Evolutionary conservation across 2,888 invertebrate species (phyloP), one percentile per base, ranked within the genome.

Genomic region (Leptura quadrifasciata): DNA sequence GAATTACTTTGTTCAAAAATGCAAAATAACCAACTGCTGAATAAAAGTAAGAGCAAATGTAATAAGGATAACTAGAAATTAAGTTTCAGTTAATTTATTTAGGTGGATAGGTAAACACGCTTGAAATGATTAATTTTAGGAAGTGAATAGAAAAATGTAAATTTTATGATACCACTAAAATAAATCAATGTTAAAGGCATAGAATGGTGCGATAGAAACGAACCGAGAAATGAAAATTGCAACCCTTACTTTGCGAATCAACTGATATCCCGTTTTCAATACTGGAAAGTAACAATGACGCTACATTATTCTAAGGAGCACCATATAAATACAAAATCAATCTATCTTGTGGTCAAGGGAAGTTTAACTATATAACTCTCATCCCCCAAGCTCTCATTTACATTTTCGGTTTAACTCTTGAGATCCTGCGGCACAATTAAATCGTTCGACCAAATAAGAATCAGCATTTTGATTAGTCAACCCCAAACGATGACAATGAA

Each of bases 311-410:
- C 86, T 82, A 81, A 84, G 84, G 76, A 83, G 81, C 82, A 75
- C 67, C 78, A 60, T 78, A 85, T 85, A 84, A 85, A 85, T 85
- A 85, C 81, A 77, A 79, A 84, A 85, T 84, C 86, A 84, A 86
- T 86, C 84, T 81, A 85, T 86, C 86, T 86, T 85, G 82, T 80
- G 85, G 86, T 85, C 84, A 86, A 85, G 81, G 84, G 84, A 85
- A 80, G 79, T 83, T 82, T 84, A 61, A 71, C 71, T 61, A 71
- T 71, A 61, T 61, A 71, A 71, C 71, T 60, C 21, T 27, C 81
- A 84, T 80, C 83, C 85, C 83, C 72, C 71, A 35, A 31, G 47
- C 71, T 81, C 84, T 83, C 84, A 85, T 85, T 84, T 85, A 83
- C 85, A 85, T 85, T 84, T 85, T 83, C 83, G 79, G 81, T 83